Percentiles rank a stretch among this genome's conserved stretches.
Evolutionary conservation across 2,113 vertebrate species (phyloP).

Genomic region (Aspiorhynchus laticeps): DNA sequence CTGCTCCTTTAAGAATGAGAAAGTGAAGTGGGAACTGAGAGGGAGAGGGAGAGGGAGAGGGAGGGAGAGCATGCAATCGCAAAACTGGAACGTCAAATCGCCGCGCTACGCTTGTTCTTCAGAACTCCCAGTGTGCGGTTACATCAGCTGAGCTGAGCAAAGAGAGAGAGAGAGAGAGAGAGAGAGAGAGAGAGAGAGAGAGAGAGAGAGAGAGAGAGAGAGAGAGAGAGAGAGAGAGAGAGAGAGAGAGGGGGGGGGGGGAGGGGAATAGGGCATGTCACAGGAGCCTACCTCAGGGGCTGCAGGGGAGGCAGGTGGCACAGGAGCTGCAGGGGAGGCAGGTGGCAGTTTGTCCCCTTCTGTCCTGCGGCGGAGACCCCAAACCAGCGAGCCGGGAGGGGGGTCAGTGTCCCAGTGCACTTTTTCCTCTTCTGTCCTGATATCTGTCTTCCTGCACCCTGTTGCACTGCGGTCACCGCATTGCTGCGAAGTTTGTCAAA

Average conservation of each 20-base stretch:
- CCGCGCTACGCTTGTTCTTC: conserved; percentile 8
- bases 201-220: conserved; percentile 22
- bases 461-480: conserved; percentile 7
- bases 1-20: conserved; percentile 45
- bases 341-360: conserved; percentile 51
- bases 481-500: conserved; percentile 37
- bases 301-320: conserved; percentile 54
- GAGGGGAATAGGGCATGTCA: conserved; percentile 56
- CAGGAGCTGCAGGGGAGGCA: conserved; percentile 51
- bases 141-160: conserved; percentile 28
- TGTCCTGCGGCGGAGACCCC: conserved; percentile 47
- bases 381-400: conserved; percentile 29
- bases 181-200: neutral
- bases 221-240: conserved; percentile 11
- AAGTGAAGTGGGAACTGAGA: conserved; percentile 7
- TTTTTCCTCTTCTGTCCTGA: conserved; percentile 1
- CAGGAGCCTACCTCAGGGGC: conserved; percentile 61
- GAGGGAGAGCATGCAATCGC: conserved; percentile 1
- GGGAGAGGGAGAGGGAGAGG: conserved; percentile 12
- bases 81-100: conserved; percentile 15
- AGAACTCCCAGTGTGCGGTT: conserved; percentile 41
- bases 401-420: conserved; percentile 34
- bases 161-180: neutral
- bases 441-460: conserved; percentile 1
- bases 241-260: conserved; percentile 12